Conservation (phyloP, 2,797 vertebrate genomes). For the Sternotherus odoratus region DNA sequence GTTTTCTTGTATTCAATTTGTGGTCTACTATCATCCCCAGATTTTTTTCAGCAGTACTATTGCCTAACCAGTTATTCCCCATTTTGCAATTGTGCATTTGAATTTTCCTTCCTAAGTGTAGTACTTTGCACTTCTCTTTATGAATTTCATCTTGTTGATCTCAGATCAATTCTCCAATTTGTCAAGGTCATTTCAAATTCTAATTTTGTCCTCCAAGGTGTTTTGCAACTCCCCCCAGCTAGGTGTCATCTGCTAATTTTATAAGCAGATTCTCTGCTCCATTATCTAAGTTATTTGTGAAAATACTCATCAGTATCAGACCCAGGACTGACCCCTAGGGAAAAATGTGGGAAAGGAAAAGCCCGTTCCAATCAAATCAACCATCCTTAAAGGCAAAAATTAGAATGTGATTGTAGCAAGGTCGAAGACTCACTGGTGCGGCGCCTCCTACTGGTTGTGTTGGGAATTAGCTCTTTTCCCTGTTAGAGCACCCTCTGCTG, state of each 20-base stretch:
- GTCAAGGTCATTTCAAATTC: neutral
- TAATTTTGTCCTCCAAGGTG: neutral
- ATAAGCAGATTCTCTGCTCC: neutral
- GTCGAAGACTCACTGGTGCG: no score
- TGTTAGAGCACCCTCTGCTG: no score
- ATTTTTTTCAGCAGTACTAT: neutral
- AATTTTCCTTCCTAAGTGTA: neutral
- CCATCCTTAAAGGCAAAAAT: neutral
- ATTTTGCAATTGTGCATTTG: neutral
- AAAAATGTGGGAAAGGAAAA: neutral
- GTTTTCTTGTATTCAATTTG: neutral
- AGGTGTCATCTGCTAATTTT: neutral
- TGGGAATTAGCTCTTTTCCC: no score
- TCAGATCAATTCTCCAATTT: neutral
- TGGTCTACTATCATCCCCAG: neutral
- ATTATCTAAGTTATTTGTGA: neutral
- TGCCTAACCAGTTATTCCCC: neutral
- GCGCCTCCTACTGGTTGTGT: no score
- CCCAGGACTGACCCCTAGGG: neutral
- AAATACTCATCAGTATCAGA: neutral
- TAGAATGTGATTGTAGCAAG: neutral
- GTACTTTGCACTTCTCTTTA: neutral
- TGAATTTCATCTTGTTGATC: neutral
- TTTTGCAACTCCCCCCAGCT: neutral
- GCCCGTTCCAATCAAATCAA: conserved; percentile 15